phyloP scores from a whole-genome alignment of 2,797 vertebrate genomes.

The Gambelia wislizenii region DNA sequence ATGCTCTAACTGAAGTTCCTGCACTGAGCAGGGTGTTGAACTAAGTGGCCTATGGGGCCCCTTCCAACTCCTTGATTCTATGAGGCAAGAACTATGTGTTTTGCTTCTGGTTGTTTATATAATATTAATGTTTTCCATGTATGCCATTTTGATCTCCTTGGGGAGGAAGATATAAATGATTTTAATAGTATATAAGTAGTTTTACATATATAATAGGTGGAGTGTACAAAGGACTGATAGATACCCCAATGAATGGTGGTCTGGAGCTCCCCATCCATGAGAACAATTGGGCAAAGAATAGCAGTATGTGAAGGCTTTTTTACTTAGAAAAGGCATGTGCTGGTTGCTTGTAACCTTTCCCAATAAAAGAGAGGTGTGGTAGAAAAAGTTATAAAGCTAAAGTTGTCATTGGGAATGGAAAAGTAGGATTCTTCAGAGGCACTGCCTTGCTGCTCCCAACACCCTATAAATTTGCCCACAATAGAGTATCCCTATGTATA shows the following conservation, averaged over 20 bases:
- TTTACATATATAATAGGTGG: not conserved
- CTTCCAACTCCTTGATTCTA: no score
- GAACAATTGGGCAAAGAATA: no score
- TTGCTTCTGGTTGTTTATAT: not conserved
- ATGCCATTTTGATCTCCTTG: no score
- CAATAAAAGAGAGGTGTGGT: not conserved
- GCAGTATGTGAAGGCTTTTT: not conserved
- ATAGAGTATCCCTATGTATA: slow-evolving; percentile 50
- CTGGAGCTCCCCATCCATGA: not conserved
- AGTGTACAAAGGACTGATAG: not conserved
- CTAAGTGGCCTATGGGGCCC: no score
- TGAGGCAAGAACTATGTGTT: no score
- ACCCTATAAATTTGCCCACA: no score
- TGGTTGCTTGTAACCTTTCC: not conserved
- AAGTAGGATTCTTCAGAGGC: no score
- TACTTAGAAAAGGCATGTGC: not conserved
- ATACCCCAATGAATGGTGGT: not conserved
- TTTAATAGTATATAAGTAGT: not conserved
- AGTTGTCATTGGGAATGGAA: no score
- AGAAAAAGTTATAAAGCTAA: not conserved
- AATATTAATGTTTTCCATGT: not conserved
- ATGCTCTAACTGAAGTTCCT: no score
- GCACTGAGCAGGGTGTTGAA: no score
- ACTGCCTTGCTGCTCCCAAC: no score
- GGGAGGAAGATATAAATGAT: not conserved